phyloP scores from a whole-genome alignment of 2,888 invertebrate species.

The Drosophila fungiperda region DNA sequence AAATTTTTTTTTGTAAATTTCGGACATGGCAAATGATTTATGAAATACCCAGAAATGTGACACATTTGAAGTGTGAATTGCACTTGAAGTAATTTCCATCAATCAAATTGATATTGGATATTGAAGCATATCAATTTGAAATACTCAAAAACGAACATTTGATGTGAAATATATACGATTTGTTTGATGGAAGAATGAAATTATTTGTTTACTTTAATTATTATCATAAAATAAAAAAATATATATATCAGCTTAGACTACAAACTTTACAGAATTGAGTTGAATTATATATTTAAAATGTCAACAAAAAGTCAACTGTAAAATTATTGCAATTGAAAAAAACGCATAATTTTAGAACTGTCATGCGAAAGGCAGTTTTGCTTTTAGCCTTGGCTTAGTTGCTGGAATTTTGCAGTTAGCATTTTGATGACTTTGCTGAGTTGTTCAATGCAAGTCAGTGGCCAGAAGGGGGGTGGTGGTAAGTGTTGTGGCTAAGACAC shows the following conservation, averaged over 20 bases:
- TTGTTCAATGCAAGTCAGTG: conserved; percentile 26
- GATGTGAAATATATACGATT: not conserved
- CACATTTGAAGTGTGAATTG: not conserved
- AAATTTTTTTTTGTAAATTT: conserved; percentile 9
- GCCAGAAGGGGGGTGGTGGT: not conserved
- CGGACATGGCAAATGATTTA: conserved; percentile 11
- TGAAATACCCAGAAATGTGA: conserved; percentile 11
- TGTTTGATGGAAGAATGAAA: too few relatives aligned
- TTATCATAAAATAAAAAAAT: not conserved
- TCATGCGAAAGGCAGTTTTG: conserved; percentile 29
- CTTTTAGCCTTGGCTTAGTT: conserved; percentile 54
- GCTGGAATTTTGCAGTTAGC: conserved; percentile 19
- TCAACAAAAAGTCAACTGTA: conserved; percentile 1
- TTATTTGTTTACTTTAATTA: not conserved
- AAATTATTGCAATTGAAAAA: conserved; percentile 24
- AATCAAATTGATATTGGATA: not conserved
- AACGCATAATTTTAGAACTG: conserved; percentile 38
- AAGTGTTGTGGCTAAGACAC: not conserved
- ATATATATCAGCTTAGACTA: too few relatives aligned
- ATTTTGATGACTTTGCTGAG: conserved; percentile 58
- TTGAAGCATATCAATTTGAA: not conserved
- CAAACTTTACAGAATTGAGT: not conserved
- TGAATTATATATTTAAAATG: not conserved
- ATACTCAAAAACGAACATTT: not conserved
- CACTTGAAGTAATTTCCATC: not conserved